phyloP scores from a whole-genome alignment of 2,888 invertebrate genomes.

The Drosophila lacicola region DNA sequence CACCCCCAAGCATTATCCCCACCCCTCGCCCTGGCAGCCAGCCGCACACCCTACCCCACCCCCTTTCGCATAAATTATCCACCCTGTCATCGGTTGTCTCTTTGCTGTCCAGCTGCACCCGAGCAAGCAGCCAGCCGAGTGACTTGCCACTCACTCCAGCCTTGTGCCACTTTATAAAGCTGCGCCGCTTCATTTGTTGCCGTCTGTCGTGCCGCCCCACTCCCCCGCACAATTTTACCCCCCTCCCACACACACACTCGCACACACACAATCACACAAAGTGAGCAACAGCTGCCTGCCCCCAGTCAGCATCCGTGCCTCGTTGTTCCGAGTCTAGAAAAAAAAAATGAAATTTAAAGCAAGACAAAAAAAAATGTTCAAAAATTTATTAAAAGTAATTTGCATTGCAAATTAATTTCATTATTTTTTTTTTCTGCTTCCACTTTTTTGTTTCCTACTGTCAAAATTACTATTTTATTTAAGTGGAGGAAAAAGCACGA shows the following conservation, averaged over 20 bases:
- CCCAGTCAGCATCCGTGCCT: conserved; percentile 8
- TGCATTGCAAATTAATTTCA: conserved; percentile 73
- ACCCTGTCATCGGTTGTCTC: conserved; percentile 64
- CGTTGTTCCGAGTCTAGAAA: conserved; percentile 6
- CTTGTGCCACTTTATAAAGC: conserved; percentile 66
- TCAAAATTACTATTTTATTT: conserved; percentile 72
- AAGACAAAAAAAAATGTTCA: conserved; percentile 21
- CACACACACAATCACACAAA: conserved; percentile 18
- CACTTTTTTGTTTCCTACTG: conserved; percentile 23
- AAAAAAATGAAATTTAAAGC: background rate
- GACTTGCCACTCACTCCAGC: background rate
- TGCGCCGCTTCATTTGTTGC: conserved; percentile 66
- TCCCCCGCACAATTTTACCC: background rate
- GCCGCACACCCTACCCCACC: background rate
- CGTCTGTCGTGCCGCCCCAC: conserved; percentile 24
- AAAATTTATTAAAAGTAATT: conserved; percentile 71
- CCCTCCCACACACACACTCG: background rate
- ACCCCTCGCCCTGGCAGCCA: background rate
- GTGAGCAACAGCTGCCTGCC: conserved; percentile 52
- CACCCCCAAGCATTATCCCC: background rate
- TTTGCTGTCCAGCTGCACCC: conserved; percentile 26
- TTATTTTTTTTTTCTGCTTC: conserved; percentile 1
- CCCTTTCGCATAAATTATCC: conserved; percentile 62
- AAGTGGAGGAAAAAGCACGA: conserved; percentile 33
- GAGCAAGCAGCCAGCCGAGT: conserved; percentile 2